Conservation (phyloP, 1,140 invertebrate species). For the Listronotus bonariensis region DNA sequence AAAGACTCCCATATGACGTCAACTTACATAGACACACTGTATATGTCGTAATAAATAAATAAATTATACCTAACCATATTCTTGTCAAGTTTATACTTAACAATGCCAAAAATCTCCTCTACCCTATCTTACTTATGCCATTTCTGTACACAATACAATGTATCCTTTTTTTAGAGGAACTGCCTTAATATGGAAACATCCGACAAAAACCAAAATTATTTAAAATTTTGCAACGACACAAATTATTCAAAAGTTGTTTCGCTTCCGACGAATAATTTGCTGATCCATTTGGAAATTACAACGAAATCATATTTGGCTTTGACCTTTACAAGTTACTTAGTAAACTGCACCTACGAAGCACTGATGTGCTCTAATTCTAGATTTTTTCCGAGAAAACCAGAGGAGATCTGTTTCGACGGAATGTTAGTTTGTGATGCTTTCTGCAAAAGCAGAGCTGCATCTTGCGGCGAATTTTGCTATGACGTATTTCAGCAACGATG, state of each 20-base stretch:
- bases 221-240: slow-evolving; percentile 15
- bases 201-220: background rate
- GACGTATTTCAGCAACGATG: slow-evolving; percentile 20
- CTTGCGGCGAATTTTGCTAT: slow-evolving; percentile 15
- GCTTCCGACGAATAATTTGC: background rate
- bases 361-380: slow-evolving; percentile 8
- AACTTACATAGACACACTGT: no score
- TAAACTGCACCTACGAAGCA: slow-evolving; percentile 5
- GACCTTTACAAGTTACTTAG: slow-evolving; percentile 15
- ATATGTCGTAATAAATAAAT: no score
- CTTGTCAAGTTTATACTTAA: no score
- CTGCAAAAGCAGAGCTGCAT: background rate
- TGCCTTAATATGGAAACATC: background rate
- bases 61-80: no score
- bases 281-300: background rate
- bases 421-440: background rate
- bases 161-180: background rate
- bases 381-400: background rate
- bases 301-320: background rate
- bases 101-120: no score
- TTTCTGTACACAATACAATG: no score
- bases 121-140: no score
- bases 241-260: background rate
- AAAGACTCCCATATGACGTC: no score
- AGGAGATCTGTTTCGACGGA: background rate